Evolutionary conservation across 2,113 vertebrate genomes (phyloP), one percentile per base, ranked within the genome.

Genomic region (Brienomyrus longianalis): DNA sequence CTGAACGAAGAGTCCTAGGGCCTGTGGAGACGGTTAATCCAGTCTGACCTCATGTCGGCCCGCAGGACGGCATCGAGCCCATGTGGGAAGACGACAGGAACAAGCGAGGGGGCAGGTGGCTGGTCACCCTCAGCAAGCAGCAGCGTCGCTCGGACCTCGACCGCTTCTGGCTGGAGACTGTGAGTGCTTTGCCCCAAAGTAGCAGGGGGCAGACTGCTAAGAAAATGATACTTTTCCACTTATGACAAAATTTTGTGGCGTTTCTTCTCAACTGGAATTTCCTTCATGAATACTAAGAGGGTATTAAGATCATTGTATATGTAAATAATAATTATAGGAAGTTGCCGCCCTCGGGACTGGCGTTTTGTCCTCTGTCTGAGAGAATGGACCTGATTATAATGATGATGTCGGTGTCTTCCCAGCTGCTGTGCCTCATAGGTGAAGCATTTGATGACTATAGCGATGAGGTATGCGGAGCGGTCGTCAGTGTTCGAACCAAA

Each of bases 31-130:
- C 31, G 0, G 6, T 80, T 8, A 43, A 39, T 80, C 74, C 17
- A 19, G 15, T 80, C 35, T 80, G 70, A 77, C 31, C 31, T 77
- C n/a, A 3, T 77, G 35, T 43, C 2, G 74, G 35, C 5, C 74
- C 77, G 10, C 94, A 99, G 98, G 98, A 99, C 92, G 98, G 97
- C 39, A 98, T 99, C 94, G 98, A 99, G 85, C 98, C 98, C 89
- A 99, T 99, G 98, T 99, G 98, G 98, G 98, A 99, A 96, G 98
- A 99, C 92, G 98, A 98, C 91, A 98, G 97, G 93, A 99, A 99
- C 95, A 99, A 98, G 93, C 96, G 96, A 92, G 98, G 98, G 92
- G 98, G 98, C 83, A 96, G 98, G 94, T 99, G 98, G 98, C 95
- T 99, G 92, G 96, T 99, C 94, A 99, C 98, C 87, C 96, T 99